Evolutionary conservation across 2,888 invertebrate genomes (phyloP).

Genomic region (Tetragnatha montana): DNA sequence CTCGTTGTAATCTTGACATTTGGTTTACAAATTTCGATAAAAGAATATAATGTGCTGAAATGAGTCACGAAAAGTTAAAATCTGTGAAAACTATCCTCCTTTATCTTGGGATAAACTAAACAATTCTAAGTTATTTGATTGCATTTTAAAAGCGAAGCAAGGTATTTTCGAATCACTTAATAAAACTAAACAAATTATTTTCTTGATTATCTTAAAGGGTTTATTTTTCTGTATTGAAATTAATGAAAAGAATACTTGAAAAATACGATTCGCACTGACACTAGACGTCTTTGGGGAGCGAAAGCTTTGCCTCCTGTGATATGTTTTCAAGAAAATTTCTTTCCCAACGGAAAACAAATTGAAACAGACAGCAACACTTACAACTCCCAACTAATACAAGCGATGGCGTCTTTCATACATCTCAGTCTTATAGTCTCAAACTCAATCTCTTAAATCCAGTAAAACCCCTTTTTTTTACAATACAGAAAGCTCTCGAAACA

Average conservation of each 20-base stretch:
- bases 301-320: neutral
- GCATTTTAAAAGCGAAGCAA: no score
- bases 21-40: no score
- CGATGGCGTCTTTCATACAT: neutral
- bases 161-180: no score
- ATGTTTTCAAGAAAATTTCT: neutral
- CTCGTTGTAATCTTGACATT: no score
- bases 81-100: no score
- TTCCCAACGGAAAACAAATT: neutral
- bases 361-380: conserved; percentile 6
- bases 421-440: neutral
- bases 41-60: no score
- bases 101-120: no score
- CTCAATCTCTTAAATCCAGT: neutral
- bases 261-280: neutral
- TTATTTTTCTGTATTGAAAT: neutral
- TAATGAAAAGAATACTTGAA: neutral
- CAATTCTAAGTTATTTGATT: no score
- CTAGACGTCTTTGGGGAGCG: neutral
- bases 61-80: no score
- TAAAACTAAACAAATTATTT: no score
- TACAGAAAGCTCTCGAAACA: conserved; percentile 17
- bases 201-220: no score
- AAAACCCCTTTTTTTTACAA: neutral
- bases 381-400: neutral